Base-by-base conservation (phyloP, 37 sponge, comb jelly and placozoan species). In the Hexactinellida sp. region DNA sequence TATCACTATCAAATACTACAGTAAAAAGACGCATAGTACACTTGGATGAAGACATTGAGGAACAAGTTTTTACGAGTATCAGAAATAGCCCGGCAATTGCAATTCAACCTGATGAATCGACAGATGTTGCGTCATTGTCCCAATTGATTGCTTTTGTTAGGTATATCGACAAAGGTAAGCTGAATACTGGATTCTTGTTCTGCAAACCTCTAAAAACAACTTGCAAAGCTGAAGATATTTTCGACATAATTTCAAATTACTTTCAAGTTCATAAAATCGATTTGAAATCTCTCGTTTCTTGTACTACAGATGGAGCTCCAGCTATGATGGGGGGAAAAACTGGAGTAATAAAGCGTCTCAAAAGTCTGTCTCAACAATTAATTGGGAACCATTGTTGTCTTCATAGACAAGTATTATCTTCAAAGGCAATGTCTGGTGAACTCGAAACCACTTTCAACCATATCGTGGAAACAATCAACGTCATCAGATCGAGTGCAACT, bases 221-320 rank as follows among this genome's bases (percentile, higher is more conserved):
- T 32, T 3, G 19, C 3, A 63, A n/a, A 63, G 76, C 32, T 63
- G 52, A 63, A 10, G 76, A 63, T 23, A 63, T 63, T 41, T 63
- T 63, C 76, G 76, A 63, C 34, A 28, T 63, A 7, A 63, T 63
- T 28, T 21, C 3, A 21, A 63, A 21, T 23, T 63, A 63, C 76
- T 63, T 63, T 63, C 76, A 63, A 63, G 3, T 23, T 63, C 47
- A 41, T 41, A 41, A 41, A 16, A 63, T 63, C 13, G 34, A 63
- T 63, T 63, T 10, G 76, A 63, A 63, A 23, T 21, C 3, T 21
- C 30, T 63, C 3, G 76, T 63, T 63, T 63, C 13, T 23, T 63
- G 76, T 23, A 63, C 76, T 63, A 63, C 76, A 63, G 76, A 63
- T 63, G 76, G 76, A 63, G 76, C 76, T 3, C 76, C 76, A 63